Percentiles rank a stretch among this genome's conserved stretches.
phyloP scores from a whole-genome alignment of 2,797 vertebrate species.

The Schizothorax lantsangensis region DNA sequence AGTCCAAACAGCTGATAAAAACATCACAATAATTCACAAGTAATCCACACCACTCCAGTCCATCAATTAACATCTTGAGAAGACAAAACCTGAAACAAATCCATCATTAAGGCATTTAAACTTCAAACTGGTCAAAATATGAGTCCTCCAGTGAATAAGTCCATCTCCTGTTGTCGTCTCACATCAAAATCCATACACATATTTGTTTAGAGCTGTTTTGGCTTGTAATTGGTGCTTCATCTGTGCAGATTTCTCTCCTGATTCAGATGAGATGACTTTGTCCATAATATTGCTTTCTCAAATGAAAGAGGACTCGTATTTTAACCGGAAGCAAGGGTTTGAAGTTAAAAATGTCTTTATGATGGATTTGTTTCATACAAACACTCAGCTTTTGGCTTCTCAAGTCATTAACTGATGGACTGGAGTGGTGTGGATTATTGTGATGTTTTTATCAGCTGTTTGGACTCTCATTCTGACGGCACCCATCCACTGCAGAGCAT shows the following conservation, averaged over 20 bases:
- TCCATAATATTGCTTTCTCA: too few species aligned
- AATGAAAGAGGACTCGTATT: not conserved
- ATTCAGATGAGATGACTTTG: not conserved
- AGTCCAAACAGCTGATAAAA: not conserved
- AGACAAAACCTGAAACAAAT: not conserved
- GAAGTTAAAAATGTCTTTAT: not conserved
- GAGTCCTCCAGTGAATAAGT: not conserved
- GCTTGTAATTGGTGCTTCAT: not conserved
- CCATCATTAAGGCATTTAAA: not conserved
- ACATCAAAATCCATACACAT: not conserved
- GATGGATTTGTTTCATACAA: not conserved
- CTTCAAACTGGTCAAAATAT: not conserved
- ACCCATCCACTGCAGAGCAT: not conserved
- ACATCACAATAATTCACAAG: not conserved
- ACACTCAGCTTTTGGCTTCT: too few species aligned
- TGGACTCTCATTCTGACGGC: not conserved
- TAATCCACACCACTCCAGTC: not conserved
- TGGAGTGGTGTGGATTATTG: not conserved
- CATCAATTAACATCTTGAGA: not conserved
- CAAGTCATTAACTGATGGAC: not conserved
- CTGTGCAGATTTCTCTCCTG: too few species aligned
- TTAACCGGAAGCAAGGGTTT: not conserved
- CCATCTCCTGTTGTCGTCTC: not conserved
- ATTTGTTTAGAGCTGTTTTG: not conserved
- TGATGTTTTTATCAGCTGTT: not conserved